These are phyloP conservation scores for Drosophila punjabiensis DNA, from an alignment of 1,140 invertebrate species.

Conservation along the genomic window DNA sequence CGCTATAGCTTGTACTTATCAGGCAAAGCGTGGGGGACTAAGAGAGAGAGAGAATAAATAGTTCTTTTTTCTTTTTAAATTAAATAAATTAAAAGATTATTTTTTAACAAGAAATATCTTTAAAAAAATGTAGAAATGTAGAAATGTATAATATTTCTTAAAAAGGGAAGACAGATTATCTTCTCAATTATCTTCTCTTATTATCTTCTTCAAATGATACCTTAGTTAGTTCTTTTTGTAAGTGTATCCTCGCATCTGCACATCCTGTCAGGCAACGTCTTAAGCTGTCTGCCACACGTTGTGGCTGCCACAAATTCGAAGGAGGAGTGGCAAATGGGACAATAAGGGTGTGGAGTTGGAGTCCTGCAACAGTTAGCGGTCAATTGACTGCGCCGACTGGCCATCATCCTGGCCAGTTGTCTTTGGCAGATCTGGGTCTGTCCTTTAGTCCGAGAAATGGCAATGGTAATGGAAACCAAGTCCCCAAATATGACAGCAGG, in stretches of 20 bases:
- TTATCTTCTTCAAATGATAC: no score
- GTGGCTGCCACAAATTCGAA: constrained; percentile 36
- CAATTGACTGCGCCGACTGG: constrained; percentile 49
- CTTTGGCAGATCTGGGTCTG: constrained; percentile 44
- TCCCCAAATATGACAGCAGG: constrained; percentile 9
- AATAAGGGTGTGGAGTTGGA: constrained; percentile 10
- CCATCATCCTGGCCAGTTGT: constrained; percentile 38
- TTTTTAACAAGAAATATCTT: background rate
- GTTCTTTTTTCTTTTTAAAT: no score
- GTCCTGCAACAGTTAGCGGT: constrained; percentile 58
- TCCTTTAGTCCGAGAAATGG: background rate
- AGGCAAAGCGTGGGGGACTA: background rate
- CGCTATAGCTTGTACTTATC: background rate
- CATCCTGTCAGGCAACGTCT: constrained; percentile 32
- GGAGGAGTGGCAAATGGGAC: constrained; percentile 11
- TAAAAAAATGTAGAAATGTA: background rate
- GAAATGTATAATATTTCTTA: no score
- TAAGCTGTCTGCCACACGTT: constrained; percentile 56
- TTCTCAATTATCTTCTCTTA: no score
- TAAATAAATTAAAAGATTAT: no score
- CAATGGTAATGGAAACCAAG: constrained; percentile 21
- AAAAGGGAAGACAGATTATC: no score
- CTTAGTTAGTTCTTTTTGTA: no score
- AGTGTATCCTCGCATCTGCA: constrained; percentile 8
- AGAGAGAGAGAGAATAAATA: no score